phyloP scores from a whole-genome alignment of 2,888 invertebrate genomes.

The Cantharis rufa region DNA sequence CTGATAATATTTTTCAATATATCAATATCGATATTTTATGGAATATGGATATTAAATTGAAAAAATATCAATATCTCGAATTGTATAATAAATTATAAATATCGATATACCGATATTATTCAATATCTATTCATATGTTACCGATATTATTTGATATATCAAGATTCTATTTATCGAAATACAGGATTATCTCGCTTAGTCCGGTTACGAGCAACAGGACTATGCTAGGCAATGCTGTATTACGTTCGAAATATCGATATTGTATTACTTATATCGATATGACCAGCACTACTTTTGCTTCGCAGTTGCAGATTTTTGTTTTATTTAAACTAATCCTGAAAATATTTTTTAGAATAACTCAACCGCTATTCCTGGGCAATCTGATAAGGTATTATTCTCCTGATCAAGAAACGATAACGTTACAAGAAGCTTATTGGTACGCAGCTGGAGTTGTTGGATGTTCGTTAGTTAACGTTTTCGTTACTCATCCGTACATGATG shows the following conservation, averaged over 20 bases:
- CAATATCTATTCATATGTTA: too few relatives aligned
- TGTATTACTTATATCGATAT: neutral
- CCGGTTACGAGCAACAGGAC: too few relatives aligned
- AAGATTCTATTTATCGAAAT: too few relatives aligned
- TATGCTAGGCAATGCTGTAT: too few relatives aligned
- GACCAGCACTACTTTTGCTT: neutral
- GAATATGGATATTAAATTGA: too few relatives aligned
- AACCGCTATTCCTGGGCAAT: conserved; percentile 64
- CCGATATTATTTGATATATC: too few relatives aligned
- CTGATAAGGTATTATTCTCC: conserved; percentile 66
- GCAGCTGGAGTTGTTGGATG: conserved; percentile 76
- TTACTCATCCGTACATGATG: conserved; percentile 93
- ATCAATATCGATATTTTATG: neutral
- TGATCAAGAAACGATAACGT: conserved; percentile 43
- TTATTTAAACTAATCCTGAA: too few relatives aligned
- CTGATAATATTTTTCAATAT: neutral
- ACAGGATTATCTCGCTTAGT: too few relatives aligned
- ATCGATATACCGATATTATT: too few relatives aligned
- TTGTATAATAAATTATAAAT: too few relatives aligned
- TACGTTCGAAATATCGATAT: neutral
- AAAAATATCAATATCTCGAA: too few relatives aligned
- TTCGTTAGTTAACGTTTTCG: conserved; percentile 74
- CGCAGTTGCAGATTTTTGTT: neutral
- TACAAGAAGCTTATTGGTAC: conserved; percentile 74
- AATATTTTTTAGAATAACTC: conserved; percentile 44